phyloP scores from a whole-genome alignment of 2,888 invertebrate genomes.

The Stenolophus ochropezus region DNA sequence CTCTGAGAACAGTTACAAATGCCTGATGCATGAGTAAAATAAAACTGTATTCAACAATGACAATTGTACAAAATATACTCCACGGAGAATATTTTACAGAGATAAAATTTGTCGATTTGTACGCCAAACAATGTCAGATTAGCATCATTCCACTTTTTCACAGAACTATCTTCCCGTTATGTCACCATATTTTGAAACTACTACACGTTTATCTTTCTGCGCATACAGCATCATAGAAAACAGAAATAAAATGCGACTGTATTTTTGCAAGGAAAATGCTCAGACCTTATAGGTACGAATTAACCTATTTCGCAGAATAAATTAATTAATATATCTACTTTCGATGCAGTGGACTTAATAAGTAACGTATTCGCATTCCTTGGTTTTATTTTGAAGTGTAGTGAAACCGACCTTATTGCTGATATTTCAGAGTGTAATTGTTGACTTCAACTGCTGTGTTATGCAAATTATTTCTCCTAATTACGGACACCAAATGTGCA shows the following conservation, averaged over 20 bases:
- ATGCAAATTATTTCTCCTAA: constrained; percentile 21
- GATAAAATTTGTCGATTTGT: constrained; percentile 35
- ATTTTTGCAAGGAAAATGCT: no score
- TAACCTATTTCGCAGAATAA: constrained; percentile 17
- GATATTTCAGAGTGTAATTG: constrained; percentile 32
- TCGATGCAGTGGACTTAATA: constrained; percentile 12
- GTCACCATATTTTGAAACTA: constrained; percentile 30
- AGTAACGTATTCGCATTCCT: neutral
- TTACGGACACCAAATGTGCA: constrained; percentile 22
- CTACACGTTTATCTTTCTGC: constrained; percentile 21
- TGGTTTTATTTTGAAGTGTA: constrained; percentile 6
- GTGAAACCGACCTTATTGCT: constrained; percentile 32
- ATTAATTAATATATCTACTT: constrained; percentile 21
- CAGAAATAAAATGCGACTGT: no score
- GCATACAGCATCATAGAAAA: constrained; percentile 1
- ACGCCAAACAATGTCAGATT: constrained; percentile 36
- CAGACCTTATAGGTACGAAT: constrained; percentile 27
- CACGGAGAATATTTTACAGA: constrained; percentile 3
- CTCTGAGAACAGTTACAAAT: neutral
- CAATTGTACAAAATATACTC: neutral
- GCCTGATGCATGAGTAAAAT: neutral
- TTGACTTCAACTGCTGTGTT: no score
- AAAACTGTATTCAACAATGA: neutral
- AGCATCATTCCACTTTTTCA: constrained; percentile 30
- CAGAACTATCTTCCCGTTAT: constrained; percentile 41